A percentile compares a stretch with the other conserved stretches of the same genome.
Evolutionary conservation across 1,140 invertebrate genomes (phyloP).

Genomic region (Penaeus chinensis): DNA sequence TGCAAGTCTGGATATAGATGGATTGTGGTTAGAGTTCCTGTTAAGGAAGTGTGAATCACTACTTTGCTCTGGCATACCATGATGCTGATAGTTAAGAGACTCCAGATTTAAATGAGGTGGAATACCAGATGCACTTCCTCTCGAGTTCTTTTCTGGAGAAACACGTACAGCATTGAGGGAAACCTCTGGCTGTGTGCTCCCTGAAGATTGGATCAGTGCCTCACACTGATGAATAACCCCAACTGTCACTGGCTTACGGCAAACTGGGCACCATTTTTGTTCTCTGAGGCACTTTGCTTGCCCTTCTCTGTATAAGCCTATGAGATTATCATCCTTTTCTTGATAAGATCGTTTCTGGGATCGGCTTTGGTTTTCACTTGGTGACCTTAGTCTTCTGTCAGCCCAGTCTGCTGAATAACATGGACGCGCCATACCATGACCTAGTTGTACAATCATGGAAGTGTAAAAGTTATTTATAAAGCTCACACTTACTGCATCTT

Average conservation of each 20-base stretch:
- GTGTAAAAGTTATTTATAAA: no score
- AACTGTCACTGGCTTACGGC: conserved; percentile 17
- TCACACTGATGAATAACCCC: conserved; percentile 37
- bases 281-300: conserved; percentile 4
- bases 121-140: not conserved
- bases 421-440: no score
- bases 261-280: conserved; percentile 39
- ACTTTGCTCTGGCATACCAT: not conserved
- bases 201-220: conserved; percentile 1
- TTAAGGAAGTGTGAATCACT: not conserved
- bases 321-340: no score
- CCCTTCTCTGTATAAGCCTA: no score
- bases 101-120: not conserved
- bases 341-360: no score
- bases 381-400: no score
- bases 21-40: not conserved
- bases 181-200: not conserved
- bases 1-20: no score
- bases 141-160: not conserved
- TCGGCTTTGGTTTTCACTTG: no score
- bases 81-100: not conserved
- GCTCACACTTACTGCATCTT: no score
- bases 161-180: not conserved
- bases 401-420: no score
- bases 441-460: no score